Percentiles rank a stretch among this genome's conserved stretches.
phyloP scores from a whole-genome alignment of 2,888 invertebrate species.

The Venustoraphidia nigricollis region DNA sequence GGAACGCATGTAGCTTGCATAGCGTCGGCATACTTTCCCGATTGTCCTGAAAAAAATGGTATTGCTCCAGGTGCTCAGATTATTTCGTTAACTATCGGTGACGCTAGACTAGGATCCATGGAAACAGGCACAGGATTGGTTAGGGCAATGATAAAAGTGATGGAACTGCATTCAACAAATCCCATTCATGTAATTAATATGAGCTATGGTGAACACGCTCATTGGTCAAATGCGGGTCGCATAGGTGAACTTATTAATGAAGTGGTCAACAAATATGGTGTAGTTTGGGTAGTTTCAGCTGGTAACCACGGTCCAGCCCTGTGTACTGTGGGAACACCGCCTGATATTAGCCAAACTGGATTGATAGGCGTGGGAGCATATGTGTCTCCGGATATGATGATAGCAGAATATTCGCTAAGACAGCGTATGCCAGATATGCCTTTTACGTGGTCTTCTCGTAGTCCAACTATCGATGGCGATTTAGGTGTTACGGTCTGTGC shows the following conservation, averaged over 20 bases:
- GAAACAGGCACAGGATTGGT: constrained; percentile 91
- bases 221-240: constrained; percentile 81
- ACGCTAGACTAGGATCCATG: constrained; percentile 83
- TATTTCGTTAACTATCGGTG: constrained; percentile 83
- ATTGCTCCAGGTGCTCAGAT: constrained; percentile 94
- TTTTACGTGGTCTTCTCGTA: constrained; percentile 85
- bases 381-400: constrained; percentile 96
- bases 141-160: constrained; percentile 78
- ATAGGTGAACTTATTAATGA: constrained; percentile 72
- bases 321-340: constrained; percentile 81
- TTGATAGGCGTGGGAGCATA: constrained; percentile 92
- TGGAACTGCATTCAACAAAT: constrained; percentile 44
- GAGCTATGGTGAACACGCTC: constrained; percentile 94
- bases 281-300: constrained; percentile 86
- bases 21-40: constrained; percentile 79
- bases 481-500: constrained; percentile 81
- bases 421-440: constrained; percentile 70
- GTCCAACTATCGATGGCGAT: constrained; percentile 78
- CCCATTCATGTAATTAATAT: constrained; percentile 87
- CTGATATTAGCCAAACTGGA: constrained; percentile 66
- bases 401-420: constrained; percentile 83
- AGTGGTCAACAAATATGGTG: constrained; percentile 80
- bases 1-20: constrained; percentile 98
- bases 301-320: constrained; percentile 93
- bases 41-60: constrained; percentile 78